These are phyloP conservation scores for Coelopa pilipes DNA, from an alignment of 2,888 invertebrate species.

Conservation along the genomic window DNA sequence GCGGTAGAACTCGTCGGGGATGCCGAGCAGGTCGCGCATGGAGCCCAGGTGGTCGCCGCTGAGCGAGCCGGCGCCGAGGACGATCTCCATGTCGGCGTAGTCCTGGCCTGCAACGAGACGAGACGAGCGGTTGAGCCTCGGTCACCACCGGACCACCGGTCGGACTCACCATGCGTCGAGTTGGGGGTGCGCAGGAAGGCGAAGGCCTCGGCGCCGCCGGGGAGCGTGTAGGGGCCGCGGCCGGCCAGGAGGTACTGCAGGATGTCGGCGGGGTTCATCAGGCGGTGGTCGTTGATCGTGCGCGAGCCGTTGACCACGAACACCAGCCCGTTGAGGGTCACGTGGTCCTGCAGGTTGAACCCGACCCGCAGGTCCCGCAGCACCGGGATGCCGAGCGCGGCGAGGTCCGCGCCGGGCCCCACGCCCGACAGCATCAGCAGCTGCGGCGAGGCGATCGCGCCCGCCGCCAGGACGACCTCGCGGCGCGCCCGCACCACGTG, in stretches of 20 bases:
- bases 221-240: constrained; percentile 78
- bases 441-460: constrained; percentile 86
- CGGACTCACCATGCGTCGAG: constrained; percentile 61
- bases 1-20: constrained; percentile 66
- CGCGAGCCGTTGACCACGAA: constrained; percentile 78
- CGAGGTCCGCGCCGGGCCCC: constrained; percentile 75
- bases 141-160: neutral
- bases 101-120: constrained; percentile 57
- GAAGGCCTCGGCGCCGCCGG: constrained; percentile 81
- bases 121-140: neutral
- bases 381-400: constrained; percentile 69
- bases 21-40: constrained; percentile 73
- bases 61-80: constrained; percentile 80
- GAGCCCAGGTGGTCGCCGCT: constrained; percentile 79
- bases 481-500: constrained; percentile 72
- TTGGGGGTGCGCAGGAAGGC: constrained; percentile 79
- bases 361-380: constrained; percentile 80
- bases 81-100: constrained; percentile 83
- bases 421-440: constrained; percentile 87
- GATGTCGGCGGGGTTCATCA: constrained; percentile 70
- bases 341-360: constrained; percentile 84
- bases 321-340: constrained; percentile 77
- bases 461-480: constrained; percentile 84
- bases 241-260: constrained; percentile 74
- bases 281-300: constrained; percentile 73